Conservation (phyloP, 2,888 invertebrate species). For the Biston betularia region DNA sequence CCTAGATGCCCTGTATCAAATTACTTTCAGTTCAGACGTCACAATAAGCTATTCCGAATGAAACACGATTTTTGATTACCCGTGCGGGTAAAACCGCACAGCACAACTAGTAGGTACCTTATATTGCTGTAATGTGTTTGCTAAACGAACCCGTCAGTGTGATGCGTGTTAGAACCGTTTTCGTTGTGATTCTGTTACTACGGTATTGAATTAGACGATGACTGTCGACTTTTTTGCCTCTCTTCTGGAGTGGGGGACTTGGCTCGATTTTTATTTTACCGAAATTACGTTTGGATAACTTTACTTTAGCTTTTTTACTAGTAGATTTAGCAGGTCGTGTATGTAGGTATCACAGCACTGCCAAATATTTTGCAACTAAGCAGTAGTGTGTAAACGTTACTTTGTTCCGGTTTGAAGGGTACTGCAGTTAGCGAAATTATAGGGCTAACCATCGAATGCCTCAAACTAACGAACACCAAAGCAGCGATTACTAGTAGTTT, state of each 20-base stretch:
- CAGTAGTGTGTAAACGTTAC: no score
- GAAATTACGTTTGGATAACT: conserved; percentile 7
- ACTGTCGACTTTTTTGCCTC: conserved; percentile 9
- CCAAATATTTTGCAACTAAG: neutral
- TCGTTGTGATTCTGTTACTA: conserved; percentile 15
- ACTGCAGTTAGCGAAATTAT: no score
- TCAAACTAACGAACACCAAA: no score
- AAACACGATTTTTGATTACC: neutral
- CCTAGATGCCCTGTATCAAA: no score
- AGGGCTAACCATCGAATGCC: no score
- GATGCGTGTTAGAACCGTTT: conserved; percentile 18
- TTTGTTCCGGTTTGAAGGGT: no score
- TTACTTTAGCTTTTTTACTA: neutral
- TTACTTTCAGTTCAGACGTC: no score
- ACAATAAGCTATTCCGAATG: no score
- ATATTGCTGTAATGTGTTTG: conserved; percentile 22
- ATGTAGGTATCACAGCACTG: no score
- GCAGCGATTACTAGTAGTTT: no score
- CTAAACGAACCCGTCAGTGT: conserved; percentile 21
- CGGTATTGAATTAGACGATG: conserved; percentile 22
- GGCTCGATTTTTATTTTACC: conserved; percentile 7
- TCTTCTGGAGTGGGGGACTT: neutral
- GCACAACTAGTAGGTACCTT: neutral
- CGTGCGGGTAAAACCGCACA: neutral
- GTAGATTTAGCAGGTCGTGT: neutral